Conservation (phyloP, 2,113 vertebrate species). For the Poeciliopsis prolifica region DNA sequence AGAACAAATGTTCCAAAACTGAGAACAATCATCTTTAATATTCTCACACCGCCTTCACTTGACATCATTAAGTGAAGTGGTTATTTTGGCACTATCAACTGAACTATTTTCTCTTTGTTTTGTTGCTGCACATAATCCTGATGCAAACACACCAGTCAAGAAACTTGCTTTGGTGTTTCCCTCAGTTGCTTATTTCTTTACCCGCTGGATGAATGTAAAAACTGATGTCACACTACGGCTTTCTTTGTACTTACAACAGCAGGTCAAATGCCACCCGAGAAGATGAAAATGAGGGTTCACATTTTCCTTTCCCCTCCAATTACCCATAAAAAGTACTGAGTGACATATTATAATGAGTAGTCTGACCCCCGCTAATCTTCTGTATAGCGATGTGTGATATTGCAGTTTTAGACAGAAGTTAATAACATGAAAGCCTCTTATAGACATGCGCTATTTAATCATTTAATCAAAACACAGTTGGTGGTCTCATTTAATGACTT, state of each 20-base stretch:
- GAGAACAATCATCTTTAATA: background rate
- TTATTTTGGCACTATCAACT: conserved; percentile 48
- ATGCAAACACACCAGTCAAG: background rate
- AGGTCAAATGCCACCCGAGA: conserved; percentile 38
- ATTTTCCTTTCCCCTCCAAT: conserved; percentile 43
- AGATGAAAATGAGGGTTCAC: conserved; percentile 45
- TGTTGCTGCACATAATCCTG: conserved; percentile 6
- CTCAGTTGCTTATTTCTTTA: background rate
- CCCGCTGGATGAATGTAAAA: conserved; percentile 4
- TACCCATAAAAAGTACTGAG: conserved; percentile 51
- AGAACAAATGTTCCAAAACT: background rate
- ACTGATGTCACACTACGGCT: background rate
- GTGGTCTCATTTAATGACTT: conserved; percentile 63
- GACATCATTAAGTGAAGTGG: conserved; percentile 47
- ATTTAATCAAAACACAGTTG: conserved; percentile 65
- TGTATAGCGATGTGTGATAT: conserved; percentile 51
- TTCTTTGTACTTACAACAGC: conserved; percentile 20
- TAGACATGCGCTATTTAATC: conserved; percentile 55
- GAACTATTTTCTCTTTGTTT: conserved; percentile 19
- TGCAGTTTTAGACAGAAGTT: conserved; percentile 45
- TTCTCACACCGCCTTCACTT: conserved; percentile 36
- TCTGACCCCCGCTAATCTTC: conserved; percentile 61
- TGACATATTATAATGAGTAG: conserved; percentile 64
- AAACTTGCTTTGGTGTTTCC: conserved; percentile 6
- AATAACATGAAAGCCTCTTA: conserved; percentile 63